phyloP scores from a whole-genome alignment of 2,113 vertebrate species.

The Nycticebus coucang region DNA sequence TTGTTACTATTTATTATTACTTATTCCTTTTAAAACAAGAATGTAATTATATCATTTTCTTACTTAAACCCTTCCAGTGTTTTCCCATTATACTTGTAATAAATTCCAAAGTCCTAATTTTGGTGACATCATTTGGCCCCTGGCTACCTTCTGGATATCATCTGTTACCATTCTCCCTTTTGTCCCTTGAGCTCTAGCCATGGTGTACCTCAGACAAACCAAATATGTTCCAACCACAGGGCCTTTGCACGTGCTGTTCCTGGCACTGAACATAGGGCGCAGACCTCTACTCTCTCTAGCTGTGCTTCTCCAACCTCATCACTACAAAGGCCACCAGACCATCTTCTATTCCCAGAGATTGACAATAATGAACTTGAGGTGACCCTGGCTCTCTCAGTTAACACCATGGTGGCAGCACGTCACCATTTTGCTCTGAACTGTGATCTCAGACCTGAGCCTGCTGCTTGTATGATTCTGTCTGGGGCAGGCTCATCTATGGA shows the following conservation, averaged over 20 bases:
- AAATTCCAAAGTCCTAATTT: not conserved
- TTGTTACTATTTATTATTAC: not conserved
- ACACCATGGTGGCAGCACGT: constrained; percentile 85
- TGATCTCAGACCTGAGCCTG: constrained; percentile 84
- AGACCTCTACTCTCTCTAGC: constrained; percentile 85
- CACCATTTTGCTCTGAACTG: constrained; percentile 85
- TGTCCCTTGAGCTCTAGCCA: not conserved
- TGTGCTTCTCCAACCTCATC: constrained; percentile 85
- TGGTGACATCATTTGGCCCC: not conserved
- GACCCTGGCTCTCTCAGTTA: constrained; percentile 81
- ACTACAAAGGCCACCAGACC: constrained; percentile 72
- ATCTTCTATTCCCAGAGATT: constrained; percentile 79
- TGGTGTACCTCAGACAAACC: too few relatives aligned
- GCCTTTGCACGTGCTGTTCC: not conserved
- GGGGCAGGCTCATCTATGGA: constrained; percentile 84
- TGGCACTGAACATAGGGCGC: not conserved
- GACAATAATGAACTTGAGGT: constrained; percentile 88
- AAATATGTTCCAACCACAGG: not conserved
- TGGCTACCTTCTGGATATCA: not conserved
- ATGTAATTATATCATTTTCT: not conserved
- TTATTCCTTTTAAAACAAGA: not conserved
- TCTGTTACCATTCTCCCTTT: not conserved
- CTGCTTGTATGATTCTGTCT: constrained; percentile 85
- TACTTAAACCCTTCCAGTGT: not conserved
- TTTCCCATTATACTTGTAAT: not conserved